Evolutionary conservation across 2,888 invertebrate species (phyloP), one percentile per base, ranked within the genome.

Genomic region (Portevinia maculata): DNA sequence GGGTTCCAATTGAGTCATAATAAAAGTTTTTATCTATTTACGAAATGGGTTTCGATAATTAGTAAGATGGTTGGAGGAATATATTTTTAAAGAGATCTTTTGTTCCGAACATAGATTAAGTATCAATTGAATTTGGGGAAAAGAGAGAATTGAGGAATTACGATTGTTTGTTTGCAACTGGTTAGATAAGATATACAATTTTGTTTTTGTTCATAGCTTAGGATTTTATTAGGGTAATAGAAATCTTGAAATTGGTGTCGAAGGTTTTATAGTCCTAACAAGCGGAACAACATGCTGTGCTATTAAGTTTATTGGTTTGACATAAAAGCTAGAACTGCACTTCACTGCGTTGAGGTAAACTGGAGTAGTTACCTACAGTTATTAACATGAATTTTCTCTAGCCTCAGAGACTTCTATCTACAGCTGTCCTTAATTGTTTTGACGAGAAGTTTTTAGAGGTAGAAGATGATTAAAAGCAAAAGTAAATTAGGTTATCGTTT

Each of bases 41-140:
- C 62, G 62, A 83, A 78, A 83, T 83, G 71, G 70, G 76, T 71
- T 78, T 67, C 30, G 83, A 78, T 78, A 83, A 83, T 83, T 83
- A 78, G 83, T 78, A 21, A 71, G 65, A 76, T 76, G 76, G 76
- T 76, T 76, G 44, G 67, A 15, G 48, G 53, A 62, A 69, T 62
- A 69, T 70, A 53, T 70, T 70, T 76, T 76, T 76, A 76, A 76
- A 70, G 53, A 70, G 76, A 55, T 71, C 44, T 50, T 50, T 64
- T 50, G 64, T 64, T 37, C 11, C 37, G 24, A 3, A n/a, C n/a
- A 28, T n/a, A n/a, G 50, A 64, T 64, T 5, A 37, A 50, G 37
- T 28, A 41, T 70, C 59, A 50, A 50, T 70, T 70, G 69, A 59
- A 5, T 24, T 70, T 41, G 32, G 19, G 21, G 15, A 5, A 2